Conservation (phyloP, 1,140 invertebrate genomes). For the Gonatopus flavifemur region DNA sequence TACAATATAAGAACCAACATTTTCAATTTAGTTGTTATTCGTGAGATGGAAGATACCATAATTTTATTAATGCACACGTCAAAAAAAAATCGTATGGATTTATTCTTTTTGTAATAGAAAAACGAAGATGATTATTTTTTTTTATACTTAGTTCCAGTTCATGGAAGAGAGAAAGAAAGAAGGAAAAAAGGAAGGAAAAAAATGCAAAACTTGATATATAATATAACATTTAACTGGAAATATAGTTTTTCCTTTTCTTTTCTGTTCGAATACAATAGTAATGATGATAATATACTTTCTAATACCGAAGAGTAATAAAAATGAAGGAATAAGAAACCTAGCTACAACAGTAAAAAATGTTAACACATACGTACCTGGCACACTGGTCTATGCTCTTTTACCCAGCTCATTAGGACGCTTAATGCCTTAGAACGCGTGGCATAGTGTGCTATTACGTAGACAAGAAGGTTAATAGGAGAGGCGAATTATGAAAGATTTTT, state of each 20-base stretch:
- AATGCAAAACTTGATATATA: too few species aligned
- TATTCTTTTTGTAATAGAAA: too few species aligned
- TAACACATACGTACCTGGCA: conserved; percentile 50
- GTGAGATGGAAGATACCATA: conserved; percentile 29
- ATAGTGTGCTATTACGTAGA: conserved; percentile 40
- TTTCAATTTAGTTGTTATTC: conserved; percentile 24
- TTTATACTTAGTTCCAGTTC: too few species aligned
- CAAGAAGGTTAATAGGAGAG: conserved; percentile 41
- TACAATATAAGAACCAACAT: background rate
- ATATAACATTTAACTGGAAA: too few species aligned
- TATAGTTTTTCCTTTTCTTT: too few species aligned
- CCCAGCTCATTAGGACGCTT: conserved; percentile 41
- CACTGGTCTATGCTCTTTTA: conserved; percentile 47
- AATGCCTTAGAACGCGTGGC: conserved; percentile 42
- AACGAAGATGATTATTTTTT: too few species aligned
- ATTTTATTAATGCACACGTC: too few species aligned
- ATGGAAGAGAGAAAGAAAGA: too few species aligned
- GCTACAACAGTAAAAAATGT: conserved; percentile 37
- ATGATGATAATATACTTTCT: conserved; percentile 43
- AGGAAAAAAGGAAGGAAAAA: too few species aligned
- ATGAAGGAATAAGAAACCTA: too few species aligned
- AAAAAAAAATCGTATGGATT: too few species aligned
- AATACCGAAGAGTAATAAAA: conserved; percentile 40
- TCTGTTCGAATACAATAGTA: conserved; percentile 39
- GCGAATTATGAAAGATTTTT: too few species aligned